Evolutionary conservation across 2,797 vertebrate species (phyloP), one percentile per base, ranked within the genome.

Genomic region (Choloepus didactylus): DNA sequence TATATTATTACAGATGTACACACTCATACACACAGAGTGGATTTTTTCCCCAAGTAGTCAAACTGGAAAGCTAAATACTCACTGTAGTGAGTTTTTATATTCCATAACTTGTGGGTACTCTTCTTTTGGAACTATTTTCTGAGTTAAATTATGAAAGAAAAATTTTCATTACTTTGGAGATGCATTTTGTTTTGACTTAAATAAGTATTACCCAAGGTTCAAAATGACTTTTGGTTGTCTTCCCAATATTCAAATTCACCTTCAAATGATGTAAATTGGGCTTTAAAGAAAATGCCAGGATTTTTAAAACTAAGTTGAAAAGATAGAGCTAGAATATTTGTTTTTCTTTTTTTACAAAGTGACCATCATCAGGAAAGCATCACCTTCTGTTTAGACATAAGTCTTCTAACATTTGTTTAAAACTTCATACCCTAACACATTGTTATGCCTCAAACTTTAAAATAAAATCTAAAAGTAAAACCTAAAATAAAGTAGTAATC

Each of bases 301-400:
- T 10, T 27, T 81, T 69, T 84, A 59, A 87, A 93, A 80, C 19
- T 89, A 60, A 80, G 69, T 44, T 80, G 59, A 69, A 93, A 92
- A 60, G 10, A 72, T 7, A 49, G 38, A 38, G 46, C 25, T 44
- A 44, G 69, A 69, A 69, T 54, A 35, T 38, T 11, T 80, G 49
- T 54, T 18, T 19, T 21, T 56, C 19, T 5, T 19, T 60, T 90
- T 69, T 6, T 27, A 54, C 49, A 41, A 59, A 79, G 18, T 31
- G 46, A 59, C 31, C 1, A 89, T 84, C 27, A 59, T 9, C 84
- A 8, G 66, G 6, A 69, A 54, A 46, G 64, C 44, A 35, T 9
- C 29, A 81, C 9, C 16, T n/a, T 38, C 10, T 35, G 46, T 66
- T 85, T 31, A 29, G 5, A 66, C 72, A 35, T 35, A 35, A 35